These are phyloP conservation scores for Cistogaster globosa DNA, from an alignment of 2,888 invertebrate species.

Conservation along the genomic window DNA sequence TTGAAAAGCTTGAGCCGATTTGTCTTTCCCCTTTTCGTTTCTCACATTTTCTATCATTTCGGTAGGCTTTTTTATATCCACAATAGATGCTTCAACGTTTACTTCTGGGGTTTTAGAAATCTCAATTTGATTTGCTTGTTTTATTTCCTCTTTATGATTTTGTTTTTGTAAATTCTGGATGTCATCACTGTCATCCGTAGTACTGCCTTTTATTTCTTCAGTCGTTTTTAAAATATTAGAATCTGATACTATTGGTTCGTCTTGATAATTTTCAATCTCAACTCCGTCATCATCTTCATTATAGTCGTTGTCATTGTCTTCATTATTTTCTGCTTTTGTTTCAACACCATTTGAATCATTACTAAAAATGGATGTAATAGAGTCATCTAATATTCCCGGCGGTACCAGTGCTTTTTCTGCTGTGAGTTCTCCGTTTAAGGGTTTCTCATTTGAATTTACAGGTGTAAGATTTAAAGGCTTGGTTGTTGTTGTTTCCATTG, in stretches of 20 bases:
- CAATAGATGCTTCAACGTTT: neutral
- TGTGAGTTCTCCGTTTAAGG: slow-evolving; percentile 80
- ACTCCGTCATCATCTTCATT: slow-evolving; percentile 60
- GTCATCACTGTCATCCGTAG: neutral
- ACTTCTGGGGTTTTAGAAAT: neutral
- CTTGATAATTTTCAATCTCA: too few species aligned
- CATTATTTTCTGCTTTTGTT: slow-evolving; percentile 72
- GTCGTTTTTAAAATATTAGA: too few species aligned
- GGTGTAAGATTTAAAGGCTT: slow-evolving; percentile 36
- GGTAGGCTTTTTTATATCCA: neutral
- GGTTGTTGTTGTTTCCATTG: slow-evolving; percentile 54
- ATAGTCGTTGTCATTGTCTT: slow-evolving; percentile 73
- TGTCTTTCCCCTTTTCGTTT: neutral
- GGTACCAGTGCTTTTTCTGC: slow-evolving; percentile 70
- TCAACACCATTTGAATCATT: slow-evolving; percentile 30
- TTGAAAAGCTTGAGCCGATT: neutral
- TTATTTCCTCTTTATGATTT: neutral
- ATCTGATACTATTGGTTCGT: too few species aligned
- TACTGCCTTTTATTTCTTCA: neutral
- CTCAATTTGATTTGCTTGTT: neutral
- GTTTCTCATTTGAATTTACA: slow-evolving; percentile 7
- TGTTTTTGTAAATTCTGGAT: neutral
- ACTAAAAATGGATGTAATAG: slow-evolving; percentile 83
- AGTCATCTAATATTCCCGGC: slow-evolving; percentile 85
- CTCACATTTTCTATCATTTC: neutral